Evolutionary conservation across 2,888 invertebrate species (phyloP).

Genomic region (Caenorhabditis plicata): DNA sequence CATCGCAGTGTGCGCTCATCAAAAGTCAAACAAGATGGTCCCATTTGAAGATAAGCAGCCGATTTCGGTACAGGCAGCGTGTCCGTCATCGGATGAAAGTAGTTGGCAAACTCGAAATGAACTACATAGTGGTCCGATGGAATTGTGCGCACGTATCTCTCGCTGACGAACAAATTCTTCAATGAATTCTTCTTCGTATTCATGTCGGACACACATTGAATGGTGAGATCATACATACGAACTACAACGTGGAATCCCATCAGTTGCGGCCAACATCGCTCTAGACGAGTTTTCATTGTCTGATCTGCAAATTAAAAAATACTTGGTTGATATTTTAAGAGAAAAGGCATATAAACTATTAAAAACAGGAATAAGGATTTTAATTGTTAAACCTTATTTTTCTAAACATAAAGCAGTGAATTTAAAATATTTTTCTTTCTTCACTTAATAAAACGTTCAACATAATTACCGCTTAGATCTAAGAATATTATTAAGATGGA

Average conservation of each 20-base stretch:
- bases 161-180: conserved; percentile 69
- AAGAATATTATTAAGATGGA: no score
- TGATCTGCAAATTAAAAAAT: conserved; percentile 57
- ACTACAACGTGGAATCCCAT: conserved; percentile 56
- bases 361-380: no score
- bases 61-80: conserved; percentile 78
- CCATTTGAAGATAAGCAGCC: conserved; percentile 85
- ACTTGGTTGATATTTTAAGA: background rate
- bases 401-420: no score
- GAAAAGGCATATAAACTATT: no score
- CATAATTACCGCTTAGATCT: background rate
- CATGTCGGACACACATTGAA: conserved; percentile 79
- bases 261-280: conserved; percentile 56
- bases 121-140: conserved; percentile 87
- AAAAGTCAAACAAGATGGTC: conserved; percentile 84
- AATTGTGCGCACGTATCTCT: conserved; percentile 68
- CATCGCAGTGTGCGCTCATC: conserved; percentile 87
- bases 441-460: background rate
- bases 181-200: conserved; percentile 80
- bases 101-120: conserved; percentile 94
- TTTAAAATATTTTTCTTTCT: no score
- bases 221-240: conserved; percentile 66
- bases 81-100: conserved; percentile 79
- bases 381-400: no score
- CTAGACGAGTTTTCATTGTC: conserved; percentile 47